Percentiles rank a stretch among this genome's conserved stretches.
These are phyloP conservation scores for Oreochromis aureus DNA, from an alignment of 2,113 vertebrate species.

Conservation along the genomic window DNA sequence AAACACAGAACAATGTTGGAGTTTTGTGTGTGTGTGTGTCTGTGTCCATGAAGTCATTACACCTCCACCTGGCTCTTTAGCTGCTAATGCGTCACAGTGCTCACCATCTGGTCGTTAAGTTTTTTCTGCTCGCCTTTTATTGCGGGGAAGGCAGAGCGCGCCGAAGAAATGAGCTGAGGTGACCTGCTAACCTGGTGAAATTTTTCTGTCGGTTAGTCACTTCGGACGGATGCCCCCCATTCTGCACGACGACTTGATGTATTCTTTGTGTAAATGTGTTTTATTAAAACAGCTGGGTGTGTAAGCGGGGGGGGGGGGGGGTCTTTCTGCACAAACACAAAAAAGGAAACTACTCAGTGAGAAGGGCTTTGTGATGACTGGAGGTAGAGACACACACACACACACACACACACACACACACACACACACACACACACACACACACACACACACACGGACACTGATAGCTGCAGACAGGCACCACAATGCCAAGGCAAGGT, in stretches of 20 bases:
- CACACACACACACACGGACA: slow-evolving; percentile 5
- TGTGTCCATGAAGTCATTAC: background rate
- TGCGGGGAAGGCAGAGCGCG: background rate
- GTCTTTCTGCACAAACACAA: background rate
- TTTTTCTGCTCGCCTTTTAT: background rate
- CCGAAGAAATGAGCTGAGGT: background rate
- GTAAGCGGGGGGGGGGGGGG: background rate
- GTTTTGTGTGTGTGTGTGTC: background rate
- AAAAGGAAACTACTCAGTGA: background rate
- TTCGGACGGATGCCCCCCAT: background rate
- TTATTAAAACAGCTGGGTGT: background rate
- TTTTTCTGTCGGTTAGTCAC: background rate
- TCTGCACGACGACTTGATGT: background rate
- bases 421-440: background rate
- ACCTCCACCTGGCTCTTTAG: background rate
- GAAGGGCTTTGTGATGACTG: background rate
- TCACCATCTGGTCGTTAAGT: background rate
- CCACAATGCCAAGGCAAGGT: slow-evolving; percentile 44
- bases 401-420: background rate
- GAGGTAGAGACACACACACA: background rate
- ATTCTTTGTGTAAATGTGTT: background rate
- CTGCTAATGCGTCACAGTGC: background rate
- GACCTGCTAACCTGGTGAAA: background rate
- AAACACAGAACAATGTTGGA: background rate
- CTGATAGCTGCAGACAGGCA: slow-evolving; percentile 33